A percentile compares a stretch with the other conserved stretches of the same genome.
Evolutionary conservation across 2,797 vertebrate genomes (phyloP).

Genomic region (Catamblyrhynchus diadema): DNA sequence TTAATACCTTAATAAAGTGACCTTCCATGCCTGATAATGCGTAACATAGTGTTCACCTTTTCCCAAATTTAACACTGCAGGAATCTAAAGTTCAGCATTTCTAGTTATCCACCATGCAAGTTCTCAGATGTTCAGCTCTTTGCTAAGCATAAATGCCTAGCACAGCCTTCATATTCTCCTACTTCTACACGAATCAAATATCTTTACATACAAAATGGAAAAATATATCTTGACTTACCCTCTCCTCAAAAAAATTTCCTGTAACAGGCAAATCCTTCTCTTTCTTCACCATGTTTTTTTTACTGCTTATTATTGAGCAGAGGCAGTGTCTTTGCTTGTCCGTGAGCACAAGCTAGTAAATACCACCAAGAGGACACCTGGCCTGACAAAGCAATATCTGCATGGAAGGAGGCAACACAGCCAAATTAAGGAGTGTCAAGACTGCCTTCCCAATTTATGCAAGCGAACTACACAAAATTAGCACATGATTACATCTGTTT

Average conservation of each 20-base stretch:
- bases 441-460: not conserved
- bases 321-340: not conserved
- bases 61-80: not conserved
- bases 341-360: not conserved
- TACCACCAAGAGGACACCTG: not conserved
- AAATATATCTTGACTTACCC: not conserved
- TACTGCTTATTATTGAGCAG: not conserved
- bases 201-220: not conserved
- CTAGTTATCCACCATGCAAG: not conserved
- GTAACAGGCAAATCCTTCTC: not conserved
- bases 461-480: not conserved
- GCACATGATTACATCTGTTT: not conserved
- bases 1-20: not conserved
- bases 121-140: not conserved
- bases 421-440: not conserved
- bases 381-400: not conserved
- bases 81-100: not conserved
- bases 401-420: not conserved
- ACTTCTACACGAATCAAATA: not conserved
- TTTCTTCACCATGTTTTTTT: not conserved
- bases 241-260: not conserved
- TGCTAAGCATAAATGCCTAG: not conserved
- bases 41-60: not conserved
- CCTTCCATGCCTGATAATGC: not conserved
- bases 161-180: not conserved